These are phyloP conservation scores for Pyrocoelia pectoralis DNA, from an alignment of 2,888 invertebrate genomes.

Conservation along the genomic window DNA sequence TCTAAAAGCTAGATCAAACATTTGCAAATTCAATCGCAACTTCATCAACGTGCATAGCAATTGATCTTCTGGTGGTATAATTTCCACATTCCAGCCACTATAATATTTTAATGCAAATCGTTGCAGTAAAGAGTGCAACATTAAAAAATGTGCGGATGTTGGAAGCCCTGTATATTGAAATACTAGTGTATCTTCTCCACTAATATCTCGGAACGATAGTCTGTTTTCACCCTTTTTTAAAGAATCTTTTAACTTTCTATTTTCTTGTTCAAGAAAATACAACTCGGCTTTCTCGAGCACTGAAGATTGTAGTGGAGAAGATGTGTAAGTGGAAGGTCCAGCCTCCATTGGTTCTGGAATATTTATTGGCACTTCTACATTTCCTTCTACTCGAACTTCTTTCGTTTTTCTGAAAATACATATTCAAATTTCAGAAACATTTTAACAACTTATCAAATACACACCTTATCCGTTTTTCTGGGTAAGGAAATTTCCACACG, in stretches of 20 bases:
- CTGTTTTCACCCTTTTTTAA: no score
- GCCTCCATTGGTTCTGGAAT: neutral
- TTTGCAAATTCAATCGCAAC: neutral
- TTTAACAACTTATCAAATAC: neutral
- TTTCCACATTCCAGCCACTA: neutral
- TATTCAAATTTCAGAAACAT: neutral
- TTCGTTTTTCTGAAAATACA: neutral
- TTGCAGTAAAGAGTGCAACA: neutral
- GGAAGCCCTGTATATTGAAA: slow-evolving; percentile 1
- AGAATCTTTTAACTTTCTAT: no score
- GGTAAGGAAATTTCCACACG: neutral
- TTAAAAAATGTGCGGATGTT: neutral
- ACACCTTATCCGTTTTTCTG: neutral
- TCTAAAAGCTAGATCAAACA: neutral
- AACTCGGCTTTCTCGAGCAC: neutral
- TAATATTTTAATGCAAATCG: neutral
- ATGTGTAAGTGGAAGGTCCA: neutral
- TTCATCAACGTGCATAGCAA: slow-evolving; percentile 1
- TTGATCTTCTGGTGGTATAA: neutral
- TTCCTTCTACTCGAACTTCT: neutral
- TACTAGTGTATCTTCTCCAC: slow-evolving; percentile 2
- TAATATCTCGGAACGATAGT: slow-evolving; percentile 4
- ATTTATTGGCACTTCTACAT: neutral
- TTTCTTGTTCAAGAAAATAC: neutral
- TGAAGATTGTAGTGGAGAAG: neutral